A percentile compares a stretch with the other conserved stretches of the same genome.
phyloP scores from a whole-genome alignment of 2,888 invertebrate genomes.

The Cremastinae sp. region DNA sequence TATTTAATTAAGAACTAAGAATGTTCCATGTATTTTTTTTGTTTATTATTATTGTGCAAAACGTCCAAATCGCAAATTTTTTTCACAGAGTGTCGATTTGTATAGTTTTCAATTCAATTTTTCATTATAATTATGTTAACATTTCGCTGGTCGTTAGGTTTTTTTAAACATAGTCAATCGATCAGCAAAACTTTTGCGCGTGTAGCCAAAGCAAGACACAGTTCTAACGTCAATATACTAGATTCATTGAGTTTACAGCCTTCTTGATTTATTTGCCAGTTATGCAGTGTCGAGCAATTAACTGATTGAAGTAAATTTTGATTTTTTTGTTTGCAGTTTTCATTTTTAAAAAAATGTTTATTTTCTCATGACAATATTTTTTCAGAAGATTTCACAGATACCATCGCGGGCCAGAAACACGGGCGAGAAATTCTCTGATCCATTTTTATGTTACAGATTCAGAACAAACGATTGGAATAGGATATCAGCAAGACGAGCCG shows the following conservation, averaged over 20 bases:
- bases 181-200: no score
- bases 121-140: no score
- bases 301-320: no score
- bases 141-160: no score
- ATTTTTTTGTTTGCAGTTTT: no score
- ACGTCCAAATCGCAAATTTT: neutral
- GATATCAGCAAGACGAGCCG: conserved; percentile 4
- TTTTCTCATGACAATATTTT: conserved; percentile 33
- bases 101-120: neutral
- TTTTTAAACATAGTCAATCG: no score
- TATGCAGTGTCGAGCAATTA: no score
- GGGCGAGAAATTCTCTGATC: conserved; percentile 39
- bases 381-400: conserved; percentile 29
- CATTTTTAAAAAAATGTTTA: conserved; percentile 35
- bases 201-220: no score
- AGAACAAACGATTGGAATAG: neutral
- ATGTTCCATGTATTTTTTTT: conserved; percentile 33
- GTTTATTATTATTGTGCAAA: conserved; percentile 24
- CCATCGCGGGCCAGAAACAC: conserved; percentile 16
- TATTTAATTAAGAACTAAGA: conserved; percentile 56
- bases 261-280: no score
- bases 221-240: no score
- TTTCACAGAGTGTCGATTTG: neutral
- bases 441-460: conserved; percentile 61
- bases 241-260: no score